phyloP scores from a whole-genome alignment of 2,113 vertebrate genomes.

The Theristicus caerulescens region DNA sequence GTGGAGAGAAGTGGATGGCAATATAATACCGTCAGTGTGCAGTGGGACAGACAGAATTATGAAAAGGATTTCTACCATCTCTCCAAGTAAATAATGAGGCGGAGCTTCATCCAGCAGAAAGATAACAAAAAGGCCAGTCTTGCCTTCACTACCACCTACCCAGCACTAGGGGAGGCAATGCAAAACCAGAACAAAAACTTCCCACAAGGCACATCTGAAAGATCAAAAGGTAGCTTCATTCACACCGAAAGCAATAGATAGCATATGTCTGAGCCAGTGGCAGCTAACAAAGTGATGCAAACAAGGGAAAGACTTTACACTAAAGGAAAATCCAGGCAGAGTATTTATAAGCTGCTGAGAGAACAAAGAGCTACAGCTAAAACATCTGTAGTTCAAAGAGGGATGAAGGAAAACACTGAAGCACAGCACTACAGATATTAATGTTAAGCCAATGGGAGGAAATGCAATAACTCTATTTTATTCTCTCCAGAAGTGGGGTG shows the following conservation, averaged over 20 bases:
- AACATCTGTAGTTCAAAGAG: neutral
- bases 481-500: neutral
- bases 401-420: neutral
- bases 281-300: neutral
- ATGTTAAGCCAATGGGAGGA: neutral
- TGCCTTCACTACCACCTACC: neutral
- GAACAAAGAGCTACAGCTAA: neutral
- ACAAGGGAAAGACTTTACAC: neutral
- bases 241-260: neutral
- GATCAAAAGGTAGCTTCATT: neutral
- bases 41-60: neutral
- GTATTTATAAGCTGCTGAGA: neutral
- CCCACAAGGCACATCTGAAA: neutral
- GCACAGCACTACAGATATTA: neutral
- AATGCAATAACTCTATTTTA: neutral
- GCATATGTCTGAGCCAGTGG: neutral
- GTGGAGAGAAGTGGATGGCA: neutral
- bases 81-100: neutral
- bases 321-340: neutral
- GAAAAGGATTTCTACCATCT: neutral
- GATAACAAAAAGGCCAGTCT: neutral
- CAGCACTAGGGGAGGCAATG: neutral
- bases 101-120: neutral
- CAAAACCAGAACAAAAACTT: neutral
- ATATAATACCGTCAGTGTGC: neutral